Evolutionary conservation across 2,113 vertebrate species (phyloP).

Genomic region (Eptesicus fuscus): DNA sequence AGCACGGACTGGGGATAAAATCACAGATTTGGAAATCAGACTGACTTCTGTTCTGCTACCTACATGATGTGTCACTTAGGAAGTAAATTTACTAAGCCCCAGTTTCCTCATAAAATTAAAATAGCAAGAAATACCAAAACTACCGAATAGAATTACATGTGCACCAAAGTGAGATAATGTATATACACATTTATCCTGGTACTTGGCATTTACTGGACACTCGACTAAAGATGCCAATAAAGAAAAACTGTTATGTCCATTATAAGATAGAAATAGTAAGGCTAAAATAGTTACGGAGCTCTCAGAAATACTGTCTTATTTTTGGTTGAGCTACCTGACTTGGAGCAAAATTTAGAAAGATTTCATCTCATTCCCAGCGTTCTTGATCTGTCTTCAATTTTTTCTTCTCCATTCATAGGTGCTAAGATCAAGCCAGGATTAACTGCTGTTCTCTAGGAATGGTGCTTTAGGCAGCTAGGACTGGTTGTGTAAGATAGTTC

Average conservation of each 20-base stretch:
- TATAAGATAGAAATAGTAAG: not conserved
- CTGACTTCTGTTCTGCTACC: not conserved
- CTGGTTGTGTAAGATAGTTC: not conserved
- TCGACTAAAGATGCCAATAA: not conserved
- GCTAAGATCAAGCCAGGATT: not conserved
- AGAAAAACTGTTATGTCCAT: not conserved
- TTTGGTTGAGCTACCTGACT: not conserved
- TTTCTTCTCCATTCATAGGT: not conserved
- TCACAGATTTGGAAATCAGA: not conserved
- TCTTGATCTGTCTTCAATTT: not conserved
- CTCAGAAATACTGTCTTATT: not conserved
- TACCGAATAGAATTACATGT: not conserved
- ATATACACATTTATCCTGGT: not conserved
- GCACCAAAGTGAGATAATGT: not conserved
- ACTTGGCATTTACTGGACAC: not conserved
- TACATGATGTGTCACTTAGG: not conserved
- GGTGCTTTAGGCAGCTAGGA: not conserved
- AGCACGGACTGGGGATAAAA: not conserved
- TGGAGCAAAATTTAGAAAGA: not conserved
- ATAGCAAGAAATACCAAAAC: not conserved
- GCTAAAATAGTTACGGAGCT: not conserved
- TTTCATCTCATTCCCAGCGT: not conserved
- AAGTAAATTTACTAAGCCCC: constrained; percentile 18
- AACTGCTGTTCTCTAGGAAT: not conserved
- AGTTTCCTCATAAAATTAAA: constrained; percentile 1